Evolutionary conservation across 2,888 invertebrate genomes (phyloP).

Genomic region (Drosophila hamatofila): DNA sequence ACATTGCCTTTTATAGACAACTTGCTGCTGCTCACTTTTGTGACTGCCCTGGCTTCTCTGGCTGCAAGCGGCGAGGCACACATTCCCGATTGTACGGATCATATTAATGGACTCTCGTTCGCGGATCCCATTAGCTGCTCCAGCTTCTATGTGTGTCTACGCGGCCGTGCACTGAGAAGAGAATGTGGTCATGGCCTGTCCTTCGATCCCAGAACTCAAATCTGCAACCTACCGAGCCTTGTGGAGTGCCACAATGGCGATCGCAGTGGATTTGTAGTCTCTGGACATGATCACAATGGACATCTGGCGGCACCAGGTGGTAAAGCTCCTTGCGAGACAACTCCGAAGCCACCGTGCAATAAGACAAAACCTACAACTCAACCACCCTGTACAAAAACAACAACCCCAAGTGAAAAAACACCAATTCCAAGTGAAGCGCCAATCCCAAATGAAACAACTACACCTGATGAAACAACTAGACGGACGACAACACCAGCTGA

Average conservation of each 20-base stretch:
- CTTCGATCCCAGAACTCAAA: slow-evolving; percentile 51
- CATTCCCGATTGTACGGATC: slow-evolving; percentile 49
- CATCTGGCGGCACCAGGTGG: slow-evolving; percentile 4
- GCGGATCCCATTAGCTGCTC: slow-evolving; percentile 57
- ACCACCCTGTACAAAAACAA: slow-evolving; percentile 14
- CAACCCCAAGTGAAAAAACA: slow-evolving; percentile 8
- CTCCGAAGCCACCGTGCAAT: slow-evolving; percentile 43
- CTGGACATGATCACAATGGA: slow-evolving; percentile 16
- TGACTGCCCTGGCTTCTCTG: slow-evolving; percentile 40
- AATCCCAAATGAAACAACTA: not conserved
- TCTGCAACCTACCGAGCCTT: slow-evolving; percentile 45
- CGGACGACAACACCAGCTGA: slow-evolving; percentile 15
- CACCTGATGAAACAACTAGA: not conserved
- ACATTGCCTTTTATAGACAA: slow-evolving; percentile 36
- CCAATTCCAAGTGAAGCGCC: no score
- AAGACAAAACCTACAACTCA: slow-evolving; percentile 15
- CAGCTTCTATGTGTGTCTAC: slow-evolving; percentile 55
- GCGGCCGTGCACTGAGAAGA: slow-evolving; percentile 48
- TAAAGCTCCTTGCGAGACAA: slow-evolving; percentile 40
- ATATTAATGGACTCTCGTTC: slow-evolving; percentile 50
- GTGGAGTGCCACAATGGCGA: slow-evolving; percentile 52
- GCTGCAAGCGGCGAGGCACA: slow-evolving; percentile 36
- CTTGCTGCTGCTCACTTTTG: slow-evolving; percentile 53
- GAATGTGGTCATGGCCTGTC: slow-evolving; percentile 48
- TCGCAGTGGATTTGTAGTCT: slow-evolving; percentile 33